Base-by-base conservation (phyloP, 2,888 invertebrate genomes). In the Xanthia togata region DNA sequence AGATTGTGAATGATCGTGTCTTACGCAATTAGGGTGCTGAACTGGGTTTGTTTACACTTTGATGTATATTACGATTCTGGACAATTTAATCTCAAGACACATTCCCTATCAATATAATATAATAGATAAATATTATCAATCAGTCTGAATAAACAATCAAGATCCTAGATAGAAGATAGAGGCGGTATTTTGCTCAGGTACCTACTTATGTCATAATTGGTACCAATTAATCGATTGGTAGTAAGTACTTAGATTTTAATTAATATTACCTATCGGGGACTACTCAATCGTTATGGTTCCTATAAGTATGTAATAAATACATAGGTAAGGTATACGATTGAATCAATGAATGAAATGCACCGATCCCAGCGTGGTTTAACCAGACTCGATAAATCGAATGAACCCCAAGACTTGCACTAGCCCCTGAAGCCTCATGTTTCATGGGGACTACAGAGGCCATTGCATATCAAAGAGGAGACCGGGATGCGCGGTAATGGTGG, bases 11-110 rank as follows among this genome's bases (percentile, higher is more conserved):
- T 8, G 38, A 38, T 38, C 38, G 38, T 38, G 38, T 38, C 12
- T 44, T 44, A 44, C 44, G 44, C 44, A 44, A 44, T 44, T 44
- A 12, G 44, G 12, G 44, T 44, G 12, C 44, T 44, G 44, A 55
- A n/a, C 14, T 14, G 5, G 5, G 26, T 14, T 57, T 57, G 14
- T 26, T 57, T 57, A 57, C 26, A 57, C 14, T 14, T 26, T 12
- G 8, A 50, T 50, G 35, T 78, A 35, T 55, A 63, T 35, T 5
- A 35, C 38, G n/a, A 38, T 55, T 78, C 62, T 63, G 50, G 78
- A 83, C 78, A 53, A 64, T 17, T n/a, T 60, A 53, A 83, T 78
- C 79, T 31, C n/a, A 20, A 31, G 67, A 78, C 35, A 59, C 14
- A 35, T n/a, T 60, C 41, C 9, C 5, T 82, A 60, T 78, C 41